phyloP scores from a whole-genome alignment of 1,140 invertebrate genomes.

The Drosophila mayri region DNA sequence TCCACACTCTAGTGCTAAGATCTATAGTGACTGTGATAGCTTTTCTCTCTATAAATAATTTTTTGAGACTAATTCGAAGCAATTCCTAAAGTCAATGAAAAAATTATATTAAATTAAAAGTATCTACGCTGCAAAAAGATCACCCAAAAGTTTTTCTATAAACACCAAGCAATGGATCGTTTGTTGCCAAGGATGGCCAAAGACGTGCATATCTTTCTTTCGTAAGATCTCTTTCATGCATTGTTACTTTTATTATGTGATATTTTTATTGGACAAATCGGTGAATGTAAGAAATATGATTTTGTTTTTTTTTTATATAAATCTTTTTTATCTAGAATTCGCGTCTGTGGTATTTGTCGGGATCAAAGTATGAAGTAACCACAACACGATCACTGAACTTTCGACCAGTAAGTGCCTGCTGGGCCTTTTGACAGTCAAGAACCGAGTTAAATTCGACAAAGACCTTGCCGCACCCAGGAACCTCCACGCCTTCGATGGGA shows the following conservation, averaged over 20 bases:
- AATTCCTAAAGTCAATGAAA: not conserved
- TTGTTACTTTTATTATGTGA: slow-evolving; percentile 60
- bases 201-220: not conserved
- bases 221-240: slow-evolving; percentile 1
- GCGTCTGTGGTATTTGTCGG: slow-evolving; percentile 98
- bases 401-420: slow-evolving; percentile 98
- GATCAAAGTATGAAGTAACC: slow-evolving; percentile 99
- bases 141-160: not conserved
- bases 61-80: not conserved
- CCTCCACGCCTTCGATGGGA: slow-evolving; percentile 98
- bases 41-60: not conserved
- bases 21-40: too few relatives aligned
- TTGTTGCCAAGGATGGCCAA: not conserved
- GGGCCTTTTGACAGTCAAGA: slow-evolving; percentile 98
- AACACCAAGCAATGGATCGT: not conserved
- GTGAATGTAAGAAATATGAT: slow-evolving; percentile 78
- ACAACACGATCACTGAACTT: slow-evolving; percentile 99
- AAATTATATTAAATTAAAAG: not conserved
- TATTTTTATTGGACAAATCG: slow-evolving; percentile 66
- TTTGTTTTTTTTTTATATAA: slow-evolving; percentile 14
- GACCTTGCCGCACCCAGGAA: slow-evolving; percentile 99
- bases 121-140: not conserved
- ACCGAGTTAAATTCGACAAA: slow-evolving; percentile 99
- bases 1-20: too few relatives aligned
- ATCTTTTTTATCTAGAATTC: slow-evolving; percentile 93